Percentiles rank a stretch among this genome's conserved stretches.
phyloP scores from a whole-genome alignment of 35 echinoderm and acorn worm genomes.

The Chiridota heheva region DNA sequence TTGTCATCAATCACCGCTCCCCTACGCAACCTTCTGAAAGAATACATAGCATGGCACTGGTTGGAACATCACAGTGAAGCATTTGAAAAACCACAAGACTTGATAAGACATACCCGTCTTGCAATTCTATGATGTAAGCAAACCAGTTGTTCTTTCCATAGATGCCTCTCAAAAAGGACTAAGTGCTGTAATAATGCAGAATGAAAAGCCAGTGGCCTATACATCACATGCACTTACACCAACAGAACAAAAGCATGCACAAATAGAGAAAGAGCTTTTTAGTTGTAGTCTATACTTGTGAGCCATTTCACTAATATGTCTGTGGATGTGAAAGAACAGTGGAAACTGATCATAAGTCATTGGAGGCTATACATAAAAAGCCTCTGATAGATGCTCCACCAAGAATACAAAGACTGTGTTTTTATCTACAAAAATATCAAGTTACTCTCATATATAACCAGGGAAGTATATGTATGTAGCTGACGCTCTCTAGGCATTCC shows the following conservation, averaged over 20 bases:
- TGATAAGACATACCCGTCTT: conserved; percentile 6
- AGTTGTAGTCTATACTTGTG: conserved; percentile 26
- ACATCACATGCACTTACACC: conserved; percentile 14
- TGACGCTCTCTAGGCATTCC: too few species aligned
- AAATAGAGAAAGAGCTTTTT: conserved; percentile 52
- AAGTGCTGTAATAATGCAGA: background rate
- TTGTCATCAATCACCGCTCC: background rate
- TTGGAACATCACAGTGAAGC: conserved; percentile 1
- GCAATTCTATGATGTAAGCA: conserved; percentile 19
- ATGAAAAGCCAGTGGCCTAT: conserved; percentile 25
- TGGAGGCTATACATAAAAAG: conserved; percentile 1
- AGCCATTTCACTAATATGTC: conserved; percentile 41
- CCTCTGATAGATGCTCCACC: background rate
- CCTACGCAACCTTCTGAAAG: background rate
- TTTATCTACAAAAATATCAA: conserved; percentile 19
- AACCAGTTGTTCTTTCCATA: conserved; percentile 11
- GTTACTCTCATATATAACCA: too few species aligned
- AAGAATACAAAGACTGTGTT: background rate
- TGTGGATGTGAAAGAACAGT: conserved; percentile 7
- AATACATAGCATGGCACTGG: conserved; percentile 23
- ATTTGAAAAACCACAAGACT: conserved; percentile 2
- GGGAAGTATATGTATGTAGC: too few species aligned
- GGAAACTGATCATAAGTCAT: background rate
- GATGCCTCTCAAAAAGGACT: conserved; percentile 29
- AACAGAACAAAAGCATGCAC: conserved; percentile 12